phyloP scores from a whole-genome alignment of 2,888 invertebrate species.

The Trachelus stipa region DNA sequence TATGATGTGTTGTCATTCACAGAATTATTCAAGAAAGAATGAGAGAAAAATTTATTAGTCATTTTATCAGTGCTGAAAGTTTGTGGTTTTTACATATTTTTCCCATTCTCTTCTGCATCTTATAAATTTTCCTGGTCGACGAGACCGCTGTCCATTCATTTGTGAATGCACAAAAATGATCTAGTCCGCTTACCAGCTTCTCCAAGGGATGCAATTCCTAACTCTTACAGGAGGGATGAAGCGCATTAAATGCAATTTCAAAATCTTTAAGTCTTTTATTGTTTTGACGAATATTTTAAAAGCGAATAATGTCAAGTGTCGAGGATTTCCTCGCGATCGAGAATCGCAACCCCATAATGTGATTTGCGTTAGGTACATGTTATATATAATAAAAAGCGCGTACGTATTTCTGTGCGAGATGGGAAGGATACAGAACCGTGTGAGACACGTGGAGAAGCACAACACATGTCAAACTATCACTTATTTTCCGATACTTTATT shows the following conservation, averaged over 20 bases:
- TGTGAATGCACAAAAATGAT: neutral
- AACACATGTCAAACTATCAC: slow-evolving; percentile 53
- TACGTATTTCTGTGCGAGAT: neutral
- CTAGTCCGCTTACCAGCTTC: neutral
- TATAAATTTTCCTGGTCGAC: neutral
- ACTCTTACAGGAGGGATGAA: neutral
- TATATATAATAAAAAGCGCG: slow-evolving; percentile 6
- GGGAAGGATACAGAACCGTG: neutral
- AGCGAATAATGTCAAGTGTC: neutral
- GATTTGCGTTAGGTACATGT: slow-evolving; percentile 39
- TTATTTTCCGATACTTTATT: slow-evolving; percentile 59
- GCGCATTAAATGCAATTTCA: neutral
- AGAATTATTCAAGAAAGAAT: neutral
- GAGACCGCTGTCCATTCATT: neutral
- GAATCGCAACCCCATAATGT: slow-evolving; percentile 38
- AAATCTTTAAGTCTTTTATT: neutral
- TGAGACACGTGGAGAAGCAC: neutral
- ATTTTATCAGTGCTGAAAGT: neutral
- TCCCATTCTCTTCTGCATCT: neutral
- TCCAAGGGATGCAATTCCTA: neutral
- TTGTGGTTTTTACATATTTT: no score
- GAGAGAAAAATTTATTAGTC: neutral
- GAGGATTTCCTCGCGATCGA: slow-evolving; percentile 42
- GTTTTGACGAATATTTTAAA: neutral
- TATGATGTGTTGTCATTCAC: neutral